Conservation (phyloP, 1,140 invertebrate species). For the Drosophila pectinifera region DNA sequence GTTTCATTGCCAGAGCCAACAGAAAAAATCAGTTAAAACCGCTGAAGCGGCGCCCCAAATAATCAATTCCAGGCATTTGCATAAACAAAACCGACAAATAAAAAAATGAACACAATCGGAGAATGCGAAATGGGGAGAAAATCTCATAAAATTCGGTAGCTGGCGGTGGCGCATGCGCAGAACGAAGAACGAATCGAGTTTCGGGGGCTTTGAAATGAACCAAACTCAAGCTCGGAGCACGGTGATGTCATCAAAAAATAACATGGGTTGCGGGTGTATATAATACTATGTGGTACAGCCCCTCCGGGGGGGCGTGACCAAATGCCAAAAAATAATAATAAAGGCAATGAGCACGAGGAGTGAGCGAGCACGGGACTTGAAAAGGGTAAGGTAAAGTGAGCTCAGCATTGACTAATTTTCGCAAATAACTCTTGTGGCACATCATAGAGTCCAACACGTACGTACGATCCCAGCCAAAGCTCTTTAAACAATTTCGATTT, state of each 20-base stretch:
- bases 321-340: constrained; percentile 54
- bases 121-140: constrained; percentile 34
- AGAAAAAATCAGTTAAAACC: constrained; percentile 37
- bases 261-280: constrained; percentile 55
- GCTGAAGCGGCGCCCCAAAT: constrained; percentile 47
- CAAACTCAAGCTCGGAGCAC: constrained; percentile 9
- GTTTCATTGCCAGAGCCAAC: constrained; percentile 41
- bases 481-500: constrained; percentile 63
- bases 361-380: not conserved
- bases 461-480: constrained; percentile 36
- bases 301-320: constrained; percentile 51
- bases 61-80: constrained; percentile 44
- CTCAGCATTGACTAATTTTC: constrained; percentile 76
- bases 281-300: constrained; percentile 19
- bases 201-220: constrained; percentile 45
- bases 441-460: constrained; percentile 46
- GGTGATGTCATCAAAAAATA: constrained; percentile 71
- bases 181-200: constrained; percentile 49
- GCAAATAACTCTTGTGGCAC: constrained; percentile 75
- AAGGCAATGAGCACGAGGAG: constrained; percentile 30
- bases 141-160: constrained; percentile 52
- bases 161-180: constrained; percentile 72
- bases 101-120: constrained; percentile 28
- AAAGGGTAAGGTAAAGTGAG: constrained; percentile 12
- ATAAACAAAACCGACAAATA: constrained; percentile 38